phyloP scores from a whole-genome alignment of 1,140 invertebrate species.

The Hyles vespertilio region DNA sequence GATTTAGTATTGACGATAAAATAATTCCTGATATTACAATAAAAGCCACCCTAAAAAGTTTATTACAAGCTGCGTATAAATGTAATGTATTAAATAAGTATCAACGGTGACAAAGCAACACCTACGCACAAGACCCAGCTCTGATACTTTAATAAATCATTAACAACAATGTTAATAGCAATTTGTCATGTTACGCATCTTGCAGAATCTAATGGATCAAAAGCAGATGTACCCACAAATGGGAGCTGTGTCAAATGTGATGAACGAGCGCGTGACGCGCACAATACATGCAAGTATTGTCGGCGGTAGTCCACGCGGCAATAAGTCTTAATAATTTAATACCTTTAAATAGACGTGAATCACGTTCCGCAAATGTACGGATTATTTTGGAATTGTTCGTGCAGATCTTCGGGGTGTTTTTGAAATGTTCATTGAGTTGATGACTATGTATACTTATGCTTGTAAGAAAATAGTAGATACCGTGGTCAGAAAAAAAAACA shows the following conservation, averaged over 20 bases:
- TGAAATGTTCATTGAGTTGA: neutral
- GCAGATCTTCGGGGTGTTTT: neutral
- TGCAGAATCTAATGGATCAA: neutral
- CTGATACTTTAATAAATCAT: too few relatives aligned
- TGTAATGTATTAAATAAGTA: too few relatives aligned
- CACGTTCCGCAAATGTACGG: constrained; percentile 42
- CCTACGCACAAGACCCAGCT: too few relatives aligned
- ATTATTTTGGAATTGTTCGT: neutral
- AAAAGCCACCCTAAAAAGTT: too few relatives aligned
- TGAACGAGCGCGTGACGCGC: constrained; percentile 43
- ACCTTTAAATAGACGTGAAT: constrained; percentile 26
- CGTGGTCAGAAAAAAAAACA: too few relatives aligned
- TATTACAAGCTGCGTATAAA: too few relatives aligned
- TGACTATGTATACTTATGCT: too few relatives aligned
- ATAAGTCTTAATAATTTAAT: constrained; percentile 39
- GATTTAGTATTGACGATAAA: too few relatives aligned
- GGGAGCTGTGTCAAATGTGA: constrained; percentile 17
- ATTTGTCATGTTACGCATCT: neutral
- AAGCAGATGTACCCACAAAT: constrained; percentile 3
- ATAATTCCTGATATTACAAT: too few relatives aligned
- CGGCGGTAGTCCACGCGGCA: neutral
- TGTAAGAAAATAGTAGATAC: too few relatives aligned
- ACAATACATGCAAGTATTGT: constrained; percentile 36
- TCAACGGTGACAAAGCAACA: too few relatives aligned
- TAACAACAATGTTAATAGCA: neutral